Evolutionary conservation across 2,888 invertebrate genomes (phyloP).

Genomic region (Tricholauxania praeusta): DNA sequence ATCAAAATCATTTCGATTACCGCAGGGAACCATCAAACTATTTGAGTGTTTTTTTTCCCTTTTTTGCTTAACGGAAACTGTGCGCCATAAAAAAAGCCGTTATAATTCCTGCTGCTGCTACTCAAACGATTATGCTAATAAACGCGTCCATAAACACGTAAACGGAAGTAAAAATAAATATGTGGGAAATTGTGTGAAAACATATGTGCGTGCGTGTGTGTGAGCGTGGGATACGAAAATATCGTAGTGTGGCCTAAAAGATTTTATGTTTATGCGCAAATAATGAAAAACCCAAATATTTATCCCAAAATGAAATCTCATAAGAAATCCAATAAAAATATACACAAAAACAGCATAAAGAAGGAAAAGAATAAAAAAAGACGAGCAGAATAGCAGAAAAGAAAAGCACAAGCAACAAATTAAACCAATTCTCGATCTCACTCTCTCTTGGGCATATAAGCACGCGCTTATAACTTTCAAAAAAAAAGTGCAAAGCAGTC

Average conservation of each 20-base stretch:
- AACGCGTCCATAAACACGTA: not conserved
- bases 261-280: not conserved
- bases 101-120: not conserved
- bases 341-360: not conserved
- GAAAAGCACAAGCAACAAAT: not conserved
- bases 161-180: not conserved
- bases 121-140: not conserved
- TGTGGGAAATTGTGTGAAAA: too few species aligned
- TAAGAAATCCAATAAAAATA: not conserved
- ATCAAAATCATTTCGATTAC: too few species aligned
- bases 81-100: not conserved
- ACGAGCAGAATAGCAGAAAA: not conserved
- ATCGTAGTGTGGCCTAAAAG: not conserved
- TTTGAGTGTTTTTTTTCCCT: not conserved
- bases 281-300: not conserved
- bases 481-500: too few species aligned
- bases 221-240: not conserved
- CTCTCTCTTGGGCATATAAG: not conserved
- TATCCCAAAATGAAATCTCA: conserved; percentile 2
- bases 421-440: too few species aligned
- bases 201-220: too few species aligned
- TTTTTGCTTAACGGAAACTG: not conserved
- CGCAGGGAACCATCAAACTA: too few species aligned
- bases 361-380: not conserved
- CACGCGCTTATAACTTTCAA: not conserved